Percentiles rank a stretch among this genome's conserved stretches.
Conservation (phyloP, 2,888 invertebrate genomes). For the Acronicta psi region DNA sequence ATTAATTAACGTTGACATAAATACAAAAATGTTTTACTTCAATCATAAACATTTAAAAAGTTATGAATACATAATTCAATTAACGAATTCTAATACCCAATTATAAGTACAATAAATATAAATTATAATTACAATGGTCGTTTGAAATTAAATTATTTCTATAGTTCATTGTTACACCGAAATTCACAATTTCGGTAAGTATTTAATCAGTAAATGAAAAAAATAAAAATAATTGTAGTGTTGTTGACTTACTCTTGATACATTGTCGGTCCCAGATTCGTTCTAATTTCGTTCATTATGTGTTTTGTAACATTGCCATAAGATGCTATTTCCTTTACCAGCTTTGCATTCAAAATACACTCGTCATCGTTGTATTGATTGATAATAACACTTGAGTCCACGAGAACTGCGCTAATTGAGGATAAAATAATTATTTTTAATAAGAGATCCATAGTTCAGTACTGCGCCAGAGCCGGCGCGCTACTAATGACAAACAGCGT, state of each 20-base stretch:
- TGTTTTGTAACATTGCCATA: slow-evolving; percentile 82
- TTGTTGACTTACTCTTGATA: slow-evolving; percentile 77
- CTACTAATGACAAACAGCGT: slow-evolving; percentile 35
- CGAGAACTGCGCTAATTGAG: slow-evolving; percentile 28
- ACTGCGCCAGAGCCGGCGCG: slow-evolving; percentile 11
- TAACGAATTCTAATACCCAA: background rate
- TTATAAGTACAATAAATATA: too few relatives aligned
- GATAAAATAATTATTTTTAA: slow-evolving; percentile 40
- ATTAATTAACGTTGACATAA: too few relatives aligned
- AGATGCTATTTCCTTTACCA: slow-evolving; percentile 86
- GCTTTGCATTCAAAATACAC: slow-evolving; percentile 57
- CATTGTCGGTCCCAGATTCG: slow-evolving; percentile 80
- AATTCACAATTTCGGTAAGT: background rate
- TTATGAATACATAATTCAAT: background rate
- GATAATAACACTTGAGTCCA: slow-evolving; percentile 57
- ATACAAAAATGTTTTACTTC: too few relatives aligned
- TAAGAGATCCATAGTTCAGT: slow-evolving; percentile 34
- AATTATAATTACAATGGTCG: background rate
- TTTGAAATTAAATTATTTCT: background rate
- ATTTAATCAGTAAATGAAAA: background rate
- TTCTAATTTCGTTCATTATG: slow-evolving; percentile 85
- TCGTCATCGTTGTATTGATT: slow-evolving; percentile 56
- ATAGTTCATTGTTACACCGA: background rate
- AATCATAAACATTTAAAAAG: too few relatives aligned
- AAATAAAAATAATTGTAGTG: background rate